These are phyloP conservation scores for Dasyprocta punctata DNA, from an alignment of 2,113 vertebrate species.

Conservation along the genomic window DNA sequence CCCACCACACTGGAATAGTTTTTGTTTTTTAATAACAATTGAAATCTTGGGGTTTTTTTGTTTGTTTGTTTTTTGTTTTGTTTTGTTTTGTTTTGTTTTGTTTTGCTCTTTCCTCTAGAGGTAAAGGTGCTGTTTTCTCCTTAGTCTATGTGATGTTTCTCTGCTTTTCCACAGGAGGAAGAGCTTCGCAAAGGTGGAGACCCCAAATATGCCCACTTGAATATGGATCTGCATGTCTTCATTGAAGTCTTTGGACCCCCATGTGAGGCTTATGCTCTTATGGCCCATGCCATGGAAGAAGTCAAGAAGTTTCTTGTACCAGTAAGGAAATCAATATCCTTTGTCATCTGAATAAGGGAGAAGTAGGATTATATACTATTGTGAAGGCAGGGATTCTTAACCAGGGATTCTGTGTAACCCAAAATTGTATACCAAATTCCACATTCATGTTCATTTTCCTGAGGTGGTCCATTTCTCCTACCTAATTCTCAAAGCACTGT, in stretches of 20 bases:
- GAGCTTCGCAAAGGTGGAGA: conserved; percentile 96
- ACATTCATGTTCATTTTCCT: neutral
- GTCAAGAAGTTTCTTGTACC: conserved; percentile 99
- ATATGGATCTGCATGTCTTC: conserved; percentile 97
- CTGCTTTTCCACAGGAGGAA: conserved; percentile 90
- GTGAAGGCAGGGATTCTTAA: conserved; percentile 12
- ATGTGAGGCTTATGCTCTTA: conserved; percentile 95
- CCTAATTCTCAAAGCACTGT: conserved; percentile 6
- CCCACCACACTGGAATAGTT: neutral
- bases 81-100: neutral
- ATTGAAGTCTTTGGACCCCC: conserved; percentile 97
- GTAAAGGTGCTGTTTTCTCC: neutral
- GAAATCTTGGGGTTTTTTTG: neutral
- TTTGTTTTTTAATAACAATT: neutral
- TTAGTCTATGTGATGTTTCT: neutral
- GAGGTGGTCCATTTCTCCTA: neutral
- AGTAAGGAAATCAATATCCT: conserved; percentile 83
- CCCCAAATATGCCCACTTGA: conserved; percentile 95
- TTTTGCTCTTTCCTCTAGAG: neutral
- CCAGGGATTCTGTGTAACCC: neutral
- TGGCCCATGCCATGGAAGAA: conserved; percentile 99
- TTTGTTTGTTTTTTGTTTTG: no score
- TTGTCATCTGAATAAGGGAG: conserved; percentile 16
- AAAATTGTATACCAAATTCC: conserved; percentile 1
- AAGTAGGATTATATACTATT: conserved; percentile 3